Base-by-base conservation (phyloP, 2,797 vertebrate species). In the Pipistrellus pipistrellus region DNA sequence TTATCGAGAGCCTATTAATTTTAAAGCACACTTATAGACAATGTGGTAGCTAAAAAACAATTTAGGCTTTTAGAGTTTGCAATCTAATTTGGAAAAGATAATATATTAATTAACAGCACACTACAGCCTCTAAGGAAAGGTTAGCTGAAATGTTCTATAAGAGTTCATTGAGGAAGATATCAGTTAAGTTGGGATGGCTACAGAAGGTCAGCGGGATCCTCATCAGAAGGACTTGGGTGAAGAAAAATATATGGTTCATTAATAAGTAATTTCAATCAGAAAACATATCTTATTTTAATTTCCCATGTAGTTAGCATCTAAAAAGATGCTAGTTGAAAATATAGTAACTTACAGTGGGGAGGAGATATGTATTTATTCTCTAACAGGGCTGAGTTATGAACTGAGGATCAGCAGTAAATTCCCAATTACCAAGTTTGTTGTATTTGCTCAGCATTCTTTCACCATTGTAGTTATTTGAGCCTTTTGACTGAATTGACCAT, bases 381-480 rank as follows among this genome's bases (percentile, higher is more conserved):
- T 83, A 55, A 93, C 88, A 69, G 48, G 27, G 12, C 11, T 76
- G 25, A 66, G 64, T 35, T 83, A 32, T 80, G 86, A 94, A 73
- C 44, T 78, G 51, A 91, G 32, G 68, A 27, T 90, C 59, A 85
- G 27, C 15, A 76, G 44, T 94, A 35, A 84, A 75, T 92, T 93
- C 72, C 41, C 88, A 94, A 69, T 90, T 57, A 90, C 57, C 62
- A 92, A 92, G n/a, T 75, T 38, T 25, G 53, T 14, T 68, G 38
- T 53, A 38, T 83, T 76, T 68, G 12, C 32, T 93, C 27, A 95
- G 30, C 25, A 72, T 62, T 92, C 66, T 90, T 90, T 83, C 68
- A 62, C 55, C 73, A 15, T 53, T 55, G 27, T 41, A 92, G n/a
- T 76, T 88, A 90, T 88, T 64, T 85, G 41, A 90, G 93, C 21